phyloP scores from a whole-genome alignment of 2,113 vertebrate species.

The Festucalex cinctus region DNA sequence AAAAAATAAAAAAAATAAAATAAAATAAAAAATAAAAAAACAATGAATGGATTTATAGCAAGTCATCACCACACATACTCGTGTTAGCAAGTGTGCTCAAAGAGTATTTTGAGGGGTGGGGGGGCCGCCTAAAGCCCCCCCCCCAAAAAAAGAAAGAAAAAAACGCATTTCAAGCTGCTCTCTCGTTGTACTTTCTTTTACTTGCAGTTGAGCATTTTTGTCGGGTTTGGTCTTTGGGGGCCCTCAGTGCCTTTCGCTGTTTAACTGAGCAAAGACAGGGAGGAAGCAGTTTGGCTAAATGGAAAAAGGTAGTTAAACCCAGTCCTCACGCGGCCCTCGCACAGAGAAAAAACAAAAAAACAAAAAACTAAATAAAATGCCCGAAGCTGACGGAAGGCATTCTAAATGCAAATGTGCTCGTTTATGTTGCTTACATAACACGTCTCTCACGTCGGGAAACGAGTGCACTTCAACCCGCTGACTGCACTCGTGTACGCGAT shows the following conservation, averaged over 20 bases:
- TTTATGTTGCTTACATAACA: conserved; percentile 50
- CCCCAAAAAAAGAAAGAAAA: background rate
- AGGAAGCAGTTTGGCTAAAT: conserved; percentile 43
- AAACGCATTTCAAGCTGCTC: background rate
- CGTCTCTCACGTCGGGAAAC: conserved; percentile 2
- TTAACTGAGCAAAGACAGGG: conserved; percentile 49
- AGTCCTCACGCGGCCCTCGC: conserved; percentile 32
- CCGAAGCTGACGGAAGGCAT: conserved; percentile 8
- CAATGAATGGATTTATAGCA: background rate
- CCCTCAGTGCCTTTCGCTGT: conserved; percentile 43
- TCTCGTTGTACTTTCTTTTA: background rate
- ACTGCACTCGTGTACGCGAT: background rate
- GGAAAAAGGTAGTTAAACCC: conserved; percentile 56
- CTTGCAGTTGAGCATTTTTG: background rate
- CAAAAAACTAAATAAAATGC: background rate
- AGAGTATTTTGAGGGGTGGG: background rate
- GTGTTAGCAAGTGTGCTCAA: background rate
- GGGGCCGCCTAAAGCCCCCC: background rate
- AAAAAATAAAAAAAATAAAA: background rate
- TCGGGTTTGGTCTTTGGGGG: background rate
- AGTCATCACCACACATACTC: background rate
- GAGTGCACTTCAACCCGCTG: background rate
- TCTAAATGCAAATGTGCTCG: conserved; percentile 60
- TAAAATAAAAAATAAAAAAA: no score
- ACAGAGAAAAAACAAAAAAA: conserved; percentile 1